These are phyloP conservation scores for Trichomycterus rosablanca DNA, from an alignment of 2,113 vertebrate genomes.

Conservation along the genomic window DNA sequence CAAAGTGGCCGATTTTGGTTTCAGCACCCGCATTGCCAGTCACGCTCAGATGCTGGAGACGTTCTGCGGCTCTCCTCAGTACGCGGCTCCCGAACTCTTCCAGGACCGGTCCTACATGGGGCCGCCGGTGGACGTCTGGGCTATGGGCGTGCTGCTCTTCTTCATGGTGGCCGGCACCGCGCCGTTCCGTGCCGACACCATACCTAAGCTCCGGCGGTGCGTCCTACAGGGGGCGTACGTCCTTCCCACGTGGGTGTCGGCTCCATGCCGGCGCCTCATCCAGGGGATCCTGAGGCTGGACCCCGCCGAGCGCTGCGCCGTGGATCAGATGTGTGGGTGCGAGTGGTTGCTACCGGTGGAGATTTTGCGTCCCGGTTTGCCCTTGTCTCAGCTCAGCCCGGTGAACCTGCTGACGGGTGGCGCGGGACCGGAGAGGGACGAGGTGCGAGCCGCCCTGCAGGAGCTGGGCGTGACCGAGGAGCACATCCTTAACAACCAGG, in stretches of 20 bases:
- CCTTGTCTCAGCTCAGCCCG: constrained; percentile 63
- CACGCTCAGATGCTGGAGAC: constrained; percentile 78
- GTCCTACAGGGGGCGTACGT: constrained; percentile 75
- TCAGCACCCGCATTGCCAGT: constrained; percentile 79
- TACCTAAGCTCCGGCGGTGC: constrained; percentile 81
- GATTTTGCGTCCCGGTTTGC: constrained; percentile 69
- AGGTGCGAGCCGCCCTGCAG: constrained; percentile 72
- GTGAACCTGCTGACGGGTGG: constrained; percentile 63
- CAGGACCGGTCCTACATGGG: constrained; percentile 81
- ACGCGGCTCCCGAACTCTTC: constrained; percentile 91
- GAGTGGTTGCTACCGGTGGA: constrained; percentile 87
- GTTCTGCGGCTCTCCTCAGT: constrained; percentile 92
- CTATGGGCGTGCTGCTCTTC: constrained; percentile 87
- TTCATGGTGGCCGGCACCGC: constrained; percentile 84
- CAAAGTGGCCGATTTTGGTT: constrained; percentile 94
- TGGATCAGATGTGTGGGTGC: constrained; percentile 82
- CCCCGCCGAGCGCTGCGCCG: constrained; percentile 69
- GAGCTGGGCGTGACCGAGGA: constrained; percentile 78
- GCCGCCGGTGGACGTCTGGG: constrained; percentile 85
- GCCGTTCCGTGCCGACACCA: constrained; percentile 90
- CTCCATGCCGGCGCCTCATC: constrained; percentile 83
- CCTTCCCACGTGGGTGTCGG: constrained; percentile 75
- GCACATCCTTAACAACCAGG: constrained; percentile 74
- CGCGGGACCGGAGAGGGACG: constrained; percentile 61
- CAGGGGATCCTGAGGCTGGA: constrained; percentile 73